phyloP scores from a whole-genome alignment of 2,888 invertebrate genomes.

The Blastobasis adustella region DNA sequence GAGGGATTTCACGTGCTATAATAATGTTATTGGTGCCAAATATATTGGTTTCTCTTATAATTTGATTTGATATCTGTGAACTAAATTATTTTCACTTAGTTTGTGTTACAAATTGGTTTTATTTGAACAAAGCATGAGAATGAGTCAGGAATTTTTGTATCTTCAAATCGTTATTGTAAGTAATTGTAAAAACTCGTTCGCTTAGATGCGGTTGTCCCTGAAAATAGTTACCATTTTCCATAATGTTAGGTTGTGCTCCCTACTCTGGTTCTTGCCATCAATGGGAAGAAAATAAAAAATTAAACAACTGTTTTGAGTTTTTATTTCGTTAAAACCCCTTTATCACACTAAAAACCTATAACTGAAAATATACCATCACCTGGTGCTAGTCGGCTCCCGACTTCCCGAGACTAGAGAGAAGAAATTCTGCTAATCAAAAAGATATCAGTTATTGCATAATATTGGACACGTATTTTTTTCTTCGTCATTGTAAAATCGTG shows the following conservation, averaged over 20 bases:
- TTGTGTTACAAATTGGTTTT: no score
- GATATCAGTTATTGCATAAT: no score
- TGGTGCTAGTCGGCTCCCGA: no score
- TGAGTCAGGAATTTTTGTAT: neutral
- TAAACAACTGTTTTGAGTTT: conserved; percentile 46
- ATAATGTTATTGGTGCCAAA: conserved; percentile 25
- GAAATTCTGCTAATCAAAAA: no score
- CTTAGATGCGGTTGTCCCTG: conserved; percentile 64
- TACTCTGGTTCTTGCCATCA: conserved; percentile 70
- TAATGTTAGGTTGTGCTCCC: conserved; percentile 64
- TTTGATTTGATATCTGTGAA: no score
- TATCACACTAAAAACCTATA: neutral
- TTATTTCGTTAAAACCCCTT: conserved; percentile 18
- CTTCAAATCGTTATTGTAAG: conserved; percentile 1
- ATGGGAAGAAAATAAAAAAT: conserved; percentile 66
- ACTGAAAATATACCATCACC: no score
- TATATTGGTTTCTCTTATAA: conserved; percentile 1
- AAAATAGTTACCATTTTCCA: conserved; percentile 71
- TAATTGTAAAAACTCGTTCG: neutral
- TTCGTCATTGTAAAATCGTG: no score
- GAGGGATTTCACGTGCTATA: conserved; percentile 51
- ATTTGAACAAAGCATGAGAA: neutral
- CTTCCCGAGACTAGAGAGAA: no score
- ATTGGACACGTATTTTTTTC: no score
- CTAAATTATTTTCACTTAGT: no score